Percentiles rank a stretch among this genome's conserved stretches.
Evolutionary conservation across 2,113 vertebrate species (phyloP).

Genomic region (Chrysemys picta): DNA sequence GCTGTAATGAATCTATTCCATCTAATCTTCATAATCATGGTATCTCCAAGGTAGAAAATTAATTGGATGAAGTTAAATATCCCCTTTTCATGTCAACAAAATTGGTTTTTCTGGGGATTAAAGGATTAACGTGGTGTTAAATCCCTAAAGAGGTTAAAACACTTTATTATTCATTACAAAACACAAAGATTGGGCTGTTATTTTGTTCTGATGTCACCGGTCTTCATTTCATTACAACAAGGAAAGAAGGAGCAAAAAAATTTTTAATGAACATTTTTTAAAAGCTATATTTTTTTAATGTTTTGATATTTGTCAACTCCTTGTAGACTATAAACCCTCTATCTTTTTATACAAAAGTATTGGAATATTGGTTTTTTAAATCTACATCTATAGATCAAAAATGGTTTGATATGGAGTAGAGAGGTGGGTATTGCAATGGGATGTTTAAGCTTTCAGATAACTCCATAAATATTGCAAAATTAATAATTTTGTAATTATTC

Average conservation of each 20-base stretch:
- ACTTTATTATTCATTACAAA: conserved; percentile 95
- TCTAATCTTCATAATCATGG: conserved; percentile 91
- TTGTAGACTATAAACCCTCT: neutral
- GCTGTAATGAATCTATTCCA: conserved; percentile 91
- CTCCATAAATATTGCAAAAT: neutral
- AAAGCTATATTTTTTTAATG: neutral
- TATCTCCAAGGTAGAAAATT: conserved; percentile 93
- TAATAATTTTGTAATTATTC: neutral
- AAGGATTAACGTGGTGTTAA: conserved; percentile 95
- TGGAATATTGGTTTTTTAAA: neutral
- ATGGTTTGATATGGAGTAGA: neutral
- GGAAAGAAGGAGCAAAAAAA: neutral
- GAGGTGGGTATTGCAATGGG: neutral
- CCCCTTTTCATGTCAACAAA: conserved; percentile 87
- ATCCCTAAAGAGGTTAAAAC: conserved; percentile 95
- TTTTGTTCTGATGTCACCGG: conserved; percentile 71
- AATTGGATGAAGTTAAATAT: conserved; percentile 93
- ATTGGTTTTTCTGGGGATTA: conserved; percentile 97
- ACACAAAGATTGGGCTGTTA: conserved; percentile 86
- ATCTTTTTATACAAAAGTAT: neutral
- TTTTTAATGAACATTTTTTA: neutral
- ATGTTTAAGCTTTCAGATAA: conserved; percentile 10
- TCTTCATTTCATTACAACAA: conserved; percentile 65
- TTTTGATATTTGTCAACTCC: conserved; percentile 5
- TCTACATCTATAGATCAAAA: neutral